Evolutionary conservation across 2,113 vertebrate genomes (phyloP).

Genomic region (Chrysemys picta): DNA sequence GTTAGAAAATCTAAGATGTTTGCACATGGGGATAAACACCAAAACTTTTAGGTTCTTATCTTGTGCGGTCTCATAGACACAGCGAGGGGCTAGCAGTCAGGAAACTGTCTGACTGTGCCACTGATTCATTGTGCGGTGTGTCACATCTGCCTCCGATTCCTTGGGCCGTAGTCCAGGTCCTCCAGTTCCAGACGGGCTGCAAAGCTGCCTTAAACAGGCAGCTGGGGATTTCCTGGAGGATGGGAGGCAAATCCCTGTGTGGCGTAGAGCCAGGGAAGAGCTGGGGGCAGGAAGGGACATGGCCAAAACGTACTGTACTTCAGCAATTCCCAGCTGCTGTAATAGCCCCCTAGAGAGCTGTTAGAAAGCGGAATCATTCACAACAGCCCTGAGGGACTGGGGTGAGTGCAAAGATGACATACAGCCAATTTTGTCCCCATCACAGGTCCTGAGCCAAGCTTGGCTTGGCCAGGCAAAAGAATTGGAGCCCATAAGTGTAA

Average conservation of each 20-base stretch:
- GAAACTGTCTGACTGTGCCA: neutral
- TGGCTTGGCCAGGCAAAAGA: conserved; percentile 22
- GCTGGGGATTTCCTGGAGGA: neutral
- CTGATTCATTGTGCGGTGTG: neutral
- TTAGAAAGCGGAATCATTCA: neutral
- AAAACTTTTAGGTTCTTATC: neutral
- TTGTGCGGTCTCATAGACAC: neutral
- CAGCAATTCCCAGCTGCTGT: neutral
- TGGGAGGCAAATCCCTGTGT: neutral
- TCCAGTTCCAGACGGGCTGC: neutral
- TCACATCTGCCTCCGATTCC: neutral
- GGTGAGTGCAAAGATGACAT: neutral
- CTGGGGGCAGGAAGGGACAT: neutral
- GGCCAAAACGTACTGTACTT: neutral
- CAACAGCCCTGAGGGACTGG: neutral
- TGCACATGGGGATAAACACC: neutral
- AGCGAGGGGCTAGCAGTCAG: neutral
- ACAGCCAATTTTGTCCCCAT: neutral
- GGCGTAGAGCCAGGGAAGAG: neutral
- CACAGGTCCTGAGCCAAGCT: neutral
- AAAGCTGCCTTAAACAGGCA: neutral
- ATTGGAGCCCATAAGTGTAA: neutral
- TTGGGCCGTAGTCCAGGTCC: neutral
- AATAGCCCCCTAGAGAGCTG: conserved; percentile 15
- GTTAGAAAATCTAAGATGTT: neutral